Evolutionary conservation across 1,140 invertebrate species (phyloP).

Genomic region (Drosophila parvula): DNA sequence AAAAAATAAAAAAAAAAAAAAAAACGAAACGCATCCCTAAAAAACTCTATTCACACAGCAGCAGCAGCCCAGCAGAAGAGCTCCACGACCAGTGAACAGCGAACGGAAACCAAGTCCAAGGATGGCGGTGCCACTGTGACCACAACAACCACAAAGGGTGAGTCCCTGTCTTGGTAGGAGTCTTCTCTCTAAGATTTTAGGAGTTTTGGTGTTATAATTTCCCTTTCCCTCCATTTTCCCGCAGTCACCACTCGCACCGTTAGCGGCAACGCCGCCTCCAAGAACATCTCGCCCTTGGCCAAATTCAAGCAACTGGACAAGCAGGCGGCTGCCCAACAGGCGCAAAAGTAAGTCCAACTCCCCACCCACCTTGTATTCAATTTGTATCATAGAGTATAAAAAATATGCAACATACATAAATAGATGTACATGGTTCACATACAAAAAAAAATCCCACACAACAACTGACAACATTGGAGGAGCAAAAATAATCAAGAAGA

Average conservation of each 20-base stretch:
- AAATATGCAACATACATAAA: constrained; percentile 10
- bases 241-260: constrained; percentile 87
- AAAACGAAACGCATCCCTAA: constrained; percentile 58
- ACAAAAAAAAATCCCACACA: not conserved
- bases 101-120: constrained; percentile 79
- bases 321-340: constrained; percentile 89
- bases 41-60: constrained; percentile 74
- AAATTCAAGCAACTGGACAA: constrained; percentile 96
- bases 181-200: too few relatives aligned
- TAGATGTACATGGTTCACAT: constrained; percentile 11
- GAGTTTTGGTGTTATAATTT: too few relatives aligned
- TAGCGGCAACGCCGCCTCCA: constrained; percentile 86
- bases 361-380: not conserved
- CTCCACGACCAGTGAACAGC: constrained; percentile 77
- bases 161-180: not conserved
- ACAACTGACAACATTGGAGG: constrained; percentile 11
- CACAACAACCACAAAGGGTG: constrained; percentile 83
- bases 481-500: not conserved
- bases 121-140: constrained; percentile 82
- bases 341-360: constrained; percentile 88
- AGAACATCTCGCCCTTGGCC: constrained; percentile 92
- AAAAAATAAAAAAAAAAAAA: constrained; percentile 36
- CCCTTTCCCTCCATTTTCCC: too few relatives aligned
- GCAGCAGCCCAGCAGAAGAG: constrained; percentile 76
- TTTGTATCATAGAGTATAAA: constrained; percentile 8